Evolutionary conservation across 2,888 invertebrate genomes (phyloP), one percentile per base, ranked within the genome.

Genomic region (Cistogaster globosa): DNA sequence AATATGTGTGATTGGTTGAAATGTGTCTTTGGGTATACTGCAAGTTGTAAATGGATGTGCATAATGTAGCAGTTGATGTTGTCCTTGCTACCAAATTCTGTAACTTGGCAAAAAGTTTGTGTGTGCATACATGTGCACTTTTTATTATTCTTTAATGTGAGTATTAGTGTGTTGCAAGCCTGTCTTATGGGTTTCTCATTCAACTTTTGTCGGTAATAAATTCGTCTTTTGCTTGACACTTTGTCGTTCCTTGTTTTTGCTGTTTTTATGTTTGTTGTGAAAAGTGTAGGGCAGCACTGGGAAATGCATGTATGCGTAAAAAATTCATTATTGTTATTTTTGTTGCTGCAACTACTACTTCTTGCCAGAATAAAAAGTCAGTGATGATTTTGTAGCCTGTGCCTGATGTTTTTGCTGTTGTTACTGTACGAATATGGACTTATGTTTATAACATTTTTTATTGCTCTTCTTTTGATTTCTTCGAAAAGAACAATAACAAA

Each of bases 221-320:
- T 89, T 89, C 89, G 89, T 89, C 89, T 89, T 88, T 88, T 87
- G 87, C 87, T 88, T 88, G 89, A 89, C 89, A 89, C 88, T 88
- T 86, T 83, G 87, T 86, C 85, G 84, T 86, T 79, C 20, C 67
- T 71, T 75, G 77, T 80, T 76, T 83, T 82, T 76, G 65, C 48
- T 69, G 67, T 36, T 67, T 62, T 48, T 42, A 16, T 53, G 36
- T 58, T 71, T 75, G 51, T 14, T 72, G 38, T 51, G 83, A 71
- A 78, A 78, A 74, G 68, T 83, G 67, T 69, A 78, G 74, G 83
- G 68, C 74, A 79, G 62, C 68, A 68, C 42, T 63, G 42, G 60
- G 65, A 58, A 77, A 83, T 77, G 71, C 79, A 80, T 71, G 69
- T 84, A 63, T 84, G 79, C 79, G 79, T 79, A 69, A 74, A 75